Evolutionary conservation across 2,888 invertebrate genomes (phyloP).

Genomic region (Eurois occulta): DNA sequence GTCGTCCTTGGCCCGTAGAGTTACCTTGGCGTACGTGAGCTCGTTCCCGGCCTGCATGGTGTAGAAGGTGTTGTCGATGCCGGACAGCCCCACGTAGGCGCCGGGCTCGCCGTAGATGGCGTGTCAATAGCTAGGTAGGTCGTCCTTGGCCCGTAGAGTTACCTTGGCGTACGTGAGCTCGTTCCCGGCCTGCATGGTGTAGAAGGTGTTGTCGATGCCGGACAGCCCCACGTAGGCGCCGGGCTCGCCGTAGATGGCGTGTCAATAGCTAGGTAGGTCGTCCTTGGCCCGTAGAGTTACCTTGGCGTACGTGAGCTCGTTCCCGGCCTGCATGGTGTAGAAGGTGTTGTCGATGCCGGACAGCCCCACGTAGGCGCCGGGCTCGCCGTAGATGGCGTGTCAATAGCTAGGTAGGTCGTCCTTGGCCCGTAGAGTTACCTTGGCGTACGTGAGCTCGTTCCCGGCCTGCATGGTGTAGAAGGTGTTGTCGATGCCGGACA

Average conservation of each 20-base stretch:
- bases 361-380: constrained; percentile 98
- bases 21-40: constrained; percentile 95
- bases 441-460: constrained; percentile 96
- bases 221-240: constrained; percentile 98
- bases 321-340: constrained; percentile 98
- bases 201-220: constrained; percentile 96
- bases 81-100: constrained; percentile 97
- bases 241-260: constrained; percentile 98
- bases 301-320: constrained; percentile 96
- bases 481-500: constrained; percentile 96
- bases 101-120: constrained; percentile 98
- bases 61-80: constrained; percentile 96
- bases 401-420: too few relatives aligned
- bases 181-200: constrained; percentile 98
- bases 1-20: too few relatives aligned
- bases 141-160: too few relatives aligned
- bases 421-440: constrained; percentile 88
- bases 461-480: constrained; percentile 98
- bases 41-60: constrained; percentile 98
- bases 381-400: constrained; percentile 98
- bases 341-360: constrained; percentile 97
- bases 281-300: constrained; percentile 83
- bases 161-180: constrained; percentile 96
- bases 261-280: too few relatives aligned
- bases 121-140: too few relatives aligned